Conservation (phyloP, 2,888 invertebrate species). For the Caenorhabditis plicata region DNA sequence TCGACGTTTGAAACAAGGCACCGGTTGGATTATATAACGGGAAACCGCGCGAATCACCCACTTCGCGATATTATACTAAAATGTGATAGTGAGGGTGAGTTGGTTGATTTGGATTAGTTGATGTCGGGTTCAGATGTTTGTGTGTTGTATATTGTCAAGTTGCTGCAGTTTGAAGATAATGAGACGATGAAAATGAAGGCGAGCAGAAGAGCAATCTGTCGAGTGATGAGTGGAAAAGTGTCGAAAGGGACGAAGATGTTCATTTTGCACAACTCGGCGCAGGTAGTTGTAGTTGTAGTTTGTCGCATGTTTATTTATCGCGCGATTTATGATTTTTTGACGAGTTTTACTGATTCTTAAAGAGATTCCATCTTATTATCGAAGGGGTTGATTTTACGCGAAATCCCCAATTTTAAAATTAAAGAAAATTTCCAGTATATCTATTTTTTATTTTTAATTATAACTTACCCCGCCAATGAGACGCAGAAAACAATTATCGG, state of each 20-base stretch:
- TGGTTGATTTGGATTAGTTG: neutral
- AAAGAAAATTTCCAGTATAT: neutral
- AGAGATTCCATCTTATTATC: no score
- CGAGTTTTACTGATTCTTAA: no score
- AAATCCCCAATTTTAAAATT: no score
- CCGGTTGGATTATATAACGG: slow-evolving; percentile 32
- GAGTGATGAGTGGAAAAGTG: slow-evolving; percentile 56
- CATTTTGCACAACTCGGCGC: no score
- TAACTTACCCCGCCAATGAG: no score
- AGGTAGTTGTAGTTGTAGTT: no score
- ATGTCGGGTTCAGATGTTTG: no score
- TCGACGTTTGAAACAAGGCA: slow-evolving; percentile 28
- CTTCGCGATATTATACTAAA: slow-evolving; percentile 14
- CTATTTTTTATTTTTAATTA: neutral
- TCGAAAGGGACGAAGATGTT: slow-evolving; percentile 17
- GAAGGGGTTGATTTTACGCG: no score
- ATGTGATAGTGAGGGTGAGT: slow-evolving; percentile 20
- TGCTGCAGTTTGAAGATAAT: slow-evolving; percentile 33
- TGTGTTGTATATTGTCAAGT: slow-evolving; percentile 54
- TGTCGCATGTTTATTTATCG: no score
- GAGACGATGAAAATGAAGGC: no score
- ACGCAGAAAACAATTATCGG: no score
- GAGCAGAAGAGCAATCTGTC: slow-evolving; percentile 47
- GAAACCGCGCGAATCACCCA: slow-evolving; percentile 29
- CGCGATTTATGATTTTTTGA: no score